Percentiles rank a stretch among this genome's conserved stretches.
Evolutionary conservation across 2,113 vertebrate species (phyloP).

Genomic region (Clinocottus analis): DNA sequence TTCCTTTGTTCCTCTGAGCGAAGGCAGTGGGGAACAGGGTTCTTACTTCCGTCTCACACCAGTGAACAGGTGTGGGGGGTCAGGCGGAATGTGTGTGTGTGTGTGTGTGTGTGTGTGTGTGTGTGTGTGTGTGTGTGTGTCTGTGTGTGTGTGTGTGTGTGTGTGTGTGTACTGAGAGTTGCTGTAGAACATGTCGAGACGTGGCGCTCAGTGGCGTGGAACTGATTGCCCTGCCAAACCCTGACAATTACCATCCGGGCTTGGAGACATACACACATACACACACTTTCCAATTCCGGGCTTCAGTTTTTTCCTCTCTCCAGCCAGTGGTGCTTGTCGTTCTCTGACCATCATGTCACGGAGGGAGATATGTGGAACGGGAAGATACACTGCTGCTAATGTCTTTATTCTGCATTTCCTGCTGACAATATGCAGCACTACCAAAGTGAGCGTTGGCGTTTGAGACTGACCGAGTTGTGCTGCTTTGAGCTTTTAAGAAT

Average conservation of each 20-base stretch:
- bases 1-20: slow-evolving; percentile 62
- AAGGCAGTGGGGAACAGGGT: slow-evolving; percentile 62
- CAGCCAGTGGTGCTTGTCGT: slow-evolving; percentile 14
- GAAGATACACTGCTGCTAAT: slow-evolving; percentile 5
- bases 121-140: slow-evolving; percentile 8
- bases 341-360: slow-evolving; percentile 27
- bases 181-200: slow-evolving; percentile 71
- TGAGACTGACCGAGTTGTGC: neutral
- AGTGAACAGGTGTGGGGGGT: slow-evolving; percentile 66
- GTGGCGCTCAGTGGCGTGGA: slow-evolving; percentile 70
- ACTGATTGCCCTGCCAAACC: slow-evolving; percentile 79
- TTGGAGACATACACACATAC: slow-evolving; percentile 40
- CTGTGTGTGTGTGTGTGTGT: neutral
- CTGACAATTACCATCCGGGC: slow-evolving; percentile 71
- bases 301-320: slow-evolving; percentile 17
- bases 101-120: neutral
- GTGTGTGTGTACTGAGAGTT: slow-evolving; percentile 42
- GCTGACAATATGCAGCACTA: neutral
- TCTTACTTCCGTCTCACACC: slow-evolving; percentile 73
- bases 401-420: neutral
- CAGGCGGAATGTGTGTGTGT: slow-evolving; percentile 34
- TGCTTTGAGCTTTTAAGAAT: neutral
- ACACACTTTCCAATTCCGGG: slow-evolving; percentile 46
- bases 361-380: slow-evolving; percentile 14
- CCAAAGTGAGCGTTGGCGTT: neutral